These are phyloP conservation scores for Patiria pectinifera DNA, from an alignment of 53 echinoderm and acorn worm species.

Conservation along the genomic window DNA sequence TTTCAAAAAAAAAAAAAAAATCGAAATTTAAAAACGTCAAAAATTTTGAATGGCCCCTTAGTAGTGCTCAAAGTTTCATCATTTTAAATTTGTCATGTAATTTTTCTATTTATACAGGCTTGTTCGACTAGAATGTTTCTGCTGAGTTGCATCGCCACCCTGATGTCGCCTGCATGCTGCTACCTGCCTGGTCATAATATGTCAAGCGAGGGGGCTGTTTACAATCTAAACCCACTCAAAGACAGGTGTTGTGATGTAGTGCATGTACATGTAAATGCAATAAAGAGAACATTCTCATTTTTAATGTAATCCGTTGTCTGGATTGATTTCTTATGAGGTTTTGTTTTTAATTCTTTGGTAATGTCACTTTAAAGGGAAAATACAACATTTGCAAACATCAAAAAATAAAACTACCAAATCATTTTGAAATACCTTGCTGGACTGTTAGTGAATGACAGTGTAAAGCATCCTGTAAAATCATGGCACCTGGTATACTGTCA, in stretches of 20 bases:
- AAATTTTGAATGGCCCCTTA: too few relatives aligned
- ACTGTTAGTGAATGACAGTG: too few relatives aligned
- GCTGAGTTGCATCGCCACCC: neutral
- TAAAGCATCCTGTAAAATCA: too few relatives aligned
- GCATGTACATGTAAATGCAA: neutral
- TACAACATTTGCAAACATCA: too few relatives aligned
- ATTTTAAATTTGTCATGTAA: neutral
- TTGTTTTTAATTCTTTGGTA: too few relatives aligned
- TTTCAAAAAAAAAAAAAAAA: too few relatives aligned
- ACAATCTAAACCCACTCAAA: neutral
- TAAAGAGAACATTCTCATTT: slow-evolving; percentile 19
- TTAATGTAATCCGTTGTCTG: neutral
- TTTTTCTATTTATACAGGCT: neutral
- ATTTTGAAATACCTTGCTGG: too few relatives aligned
- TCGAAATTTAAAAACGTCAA: too few relatives aligned
- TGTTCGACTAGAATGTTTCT: slow-evolving; percentile 19
- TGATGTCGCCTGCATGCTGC: neutral
- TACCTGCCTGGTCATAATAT: neutral
- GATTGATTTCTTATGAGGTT: neutral
- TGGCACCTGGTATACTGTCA: too few relatives aligned
- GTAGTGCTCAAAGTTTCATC: neutral
- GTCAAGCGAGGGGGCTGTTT: slow-evolving; percentile 29
- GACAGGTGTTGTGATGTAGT: neutral
- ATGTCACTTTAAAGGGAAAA: too few relatives aligned
- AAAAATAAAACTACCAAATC: too few relatives aligned